Percentiles rank a stretch among this genome's conserved stretches.
Evolutionary conservation across 2,113 vertebrate genomes (phyloP).

Genomic region (Hypanus sabinus): DNA sequence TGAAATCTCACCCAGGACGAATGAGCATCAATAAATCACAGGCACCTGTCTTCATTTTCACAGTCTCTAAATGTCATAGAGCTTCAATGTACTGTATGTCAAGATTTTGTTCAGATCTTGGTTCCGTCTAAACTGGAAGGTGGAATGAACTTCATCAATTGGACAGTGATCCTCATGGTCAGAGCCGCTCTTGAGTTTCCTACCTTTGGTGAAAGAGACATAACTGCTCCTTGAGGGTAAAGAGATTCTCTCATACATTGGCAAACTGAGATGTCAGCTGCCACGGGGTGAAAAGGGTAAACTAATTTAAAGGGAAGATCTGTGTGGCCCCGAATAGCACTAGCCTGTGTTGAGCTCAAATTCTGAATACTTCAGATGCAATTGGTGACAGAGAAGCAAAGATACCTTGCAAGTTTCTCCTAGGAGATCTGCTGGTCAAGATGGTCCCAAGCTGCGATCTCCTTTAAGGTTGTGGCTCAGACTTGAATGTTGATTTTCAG

Average conservation of each 20-base stretch:
- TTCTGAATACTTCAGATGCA: neutral
- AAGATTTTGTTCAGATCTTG: neutral
- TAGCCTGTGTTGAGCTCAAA: neutral
- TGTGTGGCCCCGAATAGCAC: neutral
- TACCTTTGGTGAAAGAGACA: neutral
- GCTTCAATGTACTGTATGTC: neutral
- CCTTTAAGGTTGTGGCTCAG: too few species aligned
- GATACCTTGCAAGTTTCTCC: neutral
- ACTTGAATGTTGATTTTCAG: too few species aligned
- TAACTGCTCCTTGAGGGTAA: neutral
- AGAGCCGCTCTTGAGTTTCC: neutral
- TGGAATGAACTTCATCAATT: neutral
- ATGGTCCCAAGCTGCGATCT: too few species aligned
- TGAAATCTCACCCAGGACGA: too few species aligned
- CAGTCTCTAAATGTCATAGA: neutral
- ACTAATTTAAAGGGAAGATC: neutral
- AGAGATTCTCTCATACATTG: neutral
- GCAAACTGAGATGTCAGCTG: neutral
- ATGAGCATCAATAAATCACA: neutral
- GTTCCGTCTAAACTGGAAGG: neutral
- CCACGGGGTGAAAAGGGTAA: neutral
- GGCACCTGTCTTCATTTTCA: neutral
- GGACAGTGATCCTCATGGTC: neutral
- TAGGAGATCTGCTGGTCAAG: neutral
- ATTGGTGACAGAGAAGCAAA: neutral